These are phyloP conservation scores for Coenobita brevimanus DNA, from an alignment of 1,140 invertebrate species.

Conservation along the genomic window DNA sequence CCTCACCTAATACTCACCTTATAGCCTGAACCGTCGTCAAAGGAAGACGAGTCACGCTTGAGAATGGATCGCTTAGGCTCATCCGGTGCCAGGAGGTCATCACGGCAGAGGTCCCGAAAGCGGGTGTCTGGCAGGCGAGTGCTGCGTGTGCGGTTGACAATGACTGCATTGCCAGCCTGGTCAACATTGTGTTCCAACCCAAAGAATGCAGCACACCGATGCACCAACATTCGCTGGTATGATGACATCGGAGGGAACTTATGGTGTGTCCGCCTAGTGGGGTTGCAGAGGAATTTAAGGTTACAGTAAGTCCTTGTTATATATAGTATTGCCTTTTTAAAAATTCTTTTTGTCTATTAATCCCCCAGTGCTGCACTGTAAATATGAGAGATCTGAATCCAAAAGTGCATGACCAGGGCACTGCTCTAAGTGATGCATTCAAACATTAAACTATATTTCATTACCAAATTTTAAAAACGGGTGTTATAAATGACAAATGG, in stretches of 20 bases:
- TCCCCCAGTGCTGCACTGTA: too few species aligned
- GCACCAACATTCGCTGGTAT: slow-evolving; percentile 95
- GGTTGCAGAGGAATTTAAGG: too few species aligned
- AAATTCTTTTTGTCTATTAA: too few species aligned
- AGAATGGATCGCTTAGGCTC: slow-evolving; percentile 85
- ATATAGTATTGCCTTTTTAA: too few species aligned
- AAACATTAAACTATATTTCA: too few species aligned
- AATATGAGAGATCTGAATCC: too few species aligned
- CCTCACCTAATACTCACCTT: slow-evolving; percentile 72
- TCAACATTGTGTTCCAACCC: slow-evolving; percentile 96
- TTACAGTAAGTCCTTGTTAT: too few species aligned
- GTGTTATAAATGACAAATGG: too few species aligned
- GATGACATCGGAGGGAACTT: slow-evolving; percentile 94
- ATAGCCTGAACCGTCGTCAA: slow-evolving; percentile 81
- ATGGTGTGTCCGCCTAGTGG: slow-evolving; percentile 78
- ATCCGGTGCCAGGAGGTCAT: slow-evolving; percentile 77
- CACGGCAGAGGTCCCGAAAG: slow-evolving; percentile 77
- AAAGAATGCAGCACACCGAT: slow-evolving; percentile 93
- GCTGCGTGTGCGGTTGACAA: slow-evolving; percentile 86
- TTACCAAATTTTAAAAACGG: too few species aligned
- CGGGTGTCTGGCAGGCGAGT: slow-evolving; percentile 82
- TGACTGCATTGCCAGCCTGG: slow-evolving; percentile 86
- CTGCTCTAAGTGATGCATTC: too few species aligned
- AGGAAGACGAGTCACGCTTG: slow-evolving; percentile 86
- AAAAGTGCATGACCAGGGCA: too few species aligned